Conservation (phyloP, 2,888 invertebrate genomes). For the Polydrusus cervinus region DNA sequence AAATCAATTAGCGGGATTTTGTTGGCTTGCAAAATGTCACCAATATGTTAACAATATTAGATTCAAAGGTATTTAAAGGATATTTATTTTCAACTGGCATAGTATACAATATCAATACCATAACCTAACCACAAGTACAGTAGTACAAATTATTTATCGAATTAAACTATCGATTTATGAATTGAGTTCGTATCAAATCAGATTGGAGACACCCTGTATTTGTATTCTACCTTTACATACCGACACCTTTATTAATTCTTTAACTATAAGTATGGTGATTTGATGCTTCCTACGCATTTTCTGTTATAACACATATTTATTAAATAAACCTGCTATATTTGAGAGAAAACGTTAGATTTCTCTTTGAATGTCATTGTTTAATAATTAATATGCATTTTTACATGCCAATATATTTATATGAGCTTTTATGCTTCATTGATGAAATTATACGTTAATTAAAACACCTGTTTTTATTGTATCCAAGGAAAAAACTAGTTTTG, state of each 20-base stretch:
- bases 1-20: too few relatives aligned
- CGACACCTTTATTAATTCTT: slow-evolving; percentile 31
- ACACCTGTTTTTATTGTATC: not conserved
- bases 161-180: too few relatives aligned
- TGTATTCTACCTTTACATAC: not conserved
- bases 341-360: slow-evolving; percentile 54
- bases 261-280: slow-evolving; percentile 16
- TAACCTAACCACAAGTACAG: too few relatives aligned
- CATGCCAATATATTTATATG: not conserved
- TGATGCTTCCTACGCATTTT: slow-evolving; percentile 46
- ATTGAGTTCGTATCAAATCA: too few relatives aligned
- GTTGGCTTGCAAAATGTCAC: too few relatives aligned
- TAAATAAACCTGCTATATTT: slow-evolving; percentile 42
- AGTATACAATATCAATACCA: too few relatives aligned
- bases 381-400: slow-evolving; percentile 34
- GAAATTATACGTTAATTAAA: not conserved
- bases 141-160: too few relatives aligned
- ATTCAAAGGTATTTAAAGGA: too few relatives aligned
- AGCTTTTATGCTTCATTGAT: not conserved
- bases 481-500: too few relatives aligned
- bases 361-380: slow-evolving; percentile 51
- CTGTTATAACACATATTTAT: slow-evolving; percentile 40
- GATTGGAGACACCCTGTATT: not conserved
- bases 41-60: too few relatives aligned
- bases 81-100: too few relatives aligned